Evolutionary conservation across 2,113 vertebrate species (phyloP).

Genomic region (Cyphomyrus discorhynchus): DNA sequence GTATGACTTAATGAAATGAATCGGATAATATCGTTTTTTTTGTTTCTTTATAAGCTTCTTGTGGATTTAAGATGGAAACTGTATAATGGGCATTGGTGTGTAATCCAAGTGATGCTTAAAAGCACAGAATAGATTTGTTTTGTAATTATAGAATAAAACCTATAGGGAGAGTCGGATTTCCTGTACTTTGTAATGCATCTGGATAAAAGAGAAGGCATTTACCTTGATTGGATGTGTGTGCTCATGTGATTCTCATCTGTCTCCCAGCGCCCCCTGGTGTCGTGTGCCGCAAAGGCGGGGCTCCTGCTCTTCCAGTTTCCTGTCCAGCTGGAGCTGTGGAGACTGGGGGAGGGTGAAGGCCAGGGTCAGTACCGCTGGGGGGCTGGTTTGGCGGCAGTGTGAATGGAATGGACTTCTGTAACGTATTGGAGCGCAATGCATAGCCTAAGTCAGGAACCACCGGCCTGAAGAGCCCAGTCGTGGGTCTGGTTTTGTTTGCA

Average conservation of each 20-base stretch:
- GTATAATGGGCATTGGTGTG: background rate
- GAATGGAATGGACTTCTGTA: background rate
- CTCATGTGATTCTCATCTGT: background rate
- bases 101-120: background rate
- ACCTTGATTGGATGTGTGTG: background rate
- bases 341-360: slow-evolving; percentile 71
- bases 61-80: background rate
- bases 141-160: background rate
- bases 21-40: background rate
- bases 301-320: slow-evolving; percentile 90
- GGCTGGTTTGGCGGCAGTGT: background rate
- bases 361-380: slow-evolving; percentile 56
- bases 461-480: background rate
- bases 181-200: background rate
- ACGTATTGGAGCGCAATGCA: too few relatives aligned
- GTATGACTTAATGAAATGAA: background rate
- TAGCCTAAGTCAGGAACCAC: background rate
- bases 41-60: background rate
- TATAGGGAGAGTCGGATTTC: background rate
- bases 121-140: background rate
- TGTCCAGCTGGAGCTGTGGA: slow-evolving; percentile 85
- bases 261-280: slow-evolving; percentile 71
- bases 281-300: slow-evolving; percentile 75
- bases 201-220: background rate
- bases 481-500: background rate